Evolutionary conservation across 1,140 invertebrate genomes (phyloP), one percentile per base, ranked within the genome.

Genomic region (Pseudomyrmex flavicornis): DNA sequence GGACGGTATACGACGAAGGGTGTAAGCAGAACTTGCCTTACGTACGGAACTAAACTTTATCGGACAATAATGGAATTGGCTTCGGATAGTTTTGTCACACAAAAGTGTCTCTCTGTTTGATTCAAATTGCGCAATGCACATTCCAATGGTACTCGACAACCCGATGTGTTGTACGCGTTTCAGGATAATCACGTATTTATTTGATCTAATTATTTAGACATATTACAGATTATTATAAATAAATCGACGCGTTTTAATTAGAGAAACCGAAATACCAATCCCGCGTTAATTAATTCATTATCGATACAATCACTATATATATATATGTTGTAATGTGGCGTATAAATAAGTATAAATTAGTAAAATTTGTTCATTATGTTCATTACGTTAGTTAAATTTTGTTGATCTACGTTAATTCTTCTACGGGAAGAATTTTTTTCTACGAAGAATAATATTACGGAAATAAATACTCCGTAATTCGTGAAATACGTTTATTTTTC

Each of bases 261-360:
- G 65, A 80, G 76, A 80, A 26, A 70, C 44, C 44, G 17, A 26
- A 69, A 15, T 26, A 44, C n/a, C 20, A 70, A 70, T 70, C 20
- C 20, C 54, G 20, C 58, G 46, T 44, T 58, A 59, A 80, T 80
- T 59, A 70, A 80, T 70, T 59, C 52, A 50, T 59, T 70, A 80
- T 61, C n/a, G 35, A 58, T 13, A 13, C 35, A 59, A 9, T 20
- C 56, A 50, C 59, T 59, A 48, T 70, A 35, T 52, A 48, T 59
- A 70, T 59, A 48, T 70, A 35, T 52, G 46, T 59, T 80, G 20
- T 63, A 13, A 2, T 1, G 56, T 46, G 3, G 13, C 26, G n/a
- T 12, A 70, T 2, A 35, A 35, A 7, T 35, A 35, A 46, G 8
- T 69, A n/a, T 10, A 54, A 46, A 20, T 59, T 48, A 58, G 48